phyloP scores from a whole-genome alignment of 2,888 invertebrate genomes.

The Drosophila nigricruria region DNA sequence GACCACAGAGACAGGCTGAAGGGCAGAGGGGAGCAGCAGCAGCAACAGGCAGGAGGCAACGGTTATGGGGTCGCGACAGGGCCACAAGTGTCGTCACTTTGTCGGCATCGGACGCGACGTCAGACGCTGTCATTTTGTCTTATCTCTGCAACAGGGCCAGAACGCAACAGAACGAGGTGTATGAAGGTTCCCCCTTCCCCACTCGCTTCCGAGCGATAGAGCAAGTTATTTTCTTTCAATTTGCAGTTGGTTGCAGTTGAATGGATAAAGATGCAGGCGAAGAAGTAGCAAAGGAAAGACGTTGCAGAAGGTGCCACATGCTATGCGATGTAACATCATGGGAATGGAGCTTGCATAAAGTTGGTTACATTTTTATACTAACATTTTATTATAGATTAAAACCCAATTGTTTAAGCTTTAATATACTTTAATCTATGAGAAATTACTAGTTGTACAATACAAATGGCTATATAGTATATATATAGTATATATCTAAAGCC shows the following conservation, averaged over 20 bases:
- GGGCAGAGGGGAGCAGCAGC: background rate
- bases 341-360: background rate
- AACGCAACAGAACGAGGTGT: no score
- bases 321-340: background rate
- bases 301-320: background rate
- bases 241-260: conserved; percentile 43
- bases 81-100: conserved; percentile 58
- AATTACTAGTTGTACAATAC: background rate
- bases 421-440: background rate
- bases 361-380: background rate
- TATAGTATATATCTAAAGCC: no score
- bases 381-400: background rate
- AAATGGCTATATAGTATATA: background rate
- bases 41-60: conserved; percentile 11
- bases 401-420: background rate
- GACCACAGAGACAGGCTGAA: conserved; percentile 26
- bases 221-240: conserved; percentile 79
- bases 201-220: conserved; percentile 27
- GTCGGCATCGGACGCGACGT: conserved; percentile 28
- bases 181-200: background rate
- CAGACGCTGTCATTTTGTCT: conserved; percentile 62
- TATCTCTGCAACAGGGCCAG: conserved; percentile 52
- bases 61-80: conserved; percentile 25
- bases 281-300: background rate
- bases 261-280: conserved; percentile 17